Evolutionary conservation across 2,113 vertebrate genomes (phyloP).

Genomic region (Catagonus wagneri): DNA sequence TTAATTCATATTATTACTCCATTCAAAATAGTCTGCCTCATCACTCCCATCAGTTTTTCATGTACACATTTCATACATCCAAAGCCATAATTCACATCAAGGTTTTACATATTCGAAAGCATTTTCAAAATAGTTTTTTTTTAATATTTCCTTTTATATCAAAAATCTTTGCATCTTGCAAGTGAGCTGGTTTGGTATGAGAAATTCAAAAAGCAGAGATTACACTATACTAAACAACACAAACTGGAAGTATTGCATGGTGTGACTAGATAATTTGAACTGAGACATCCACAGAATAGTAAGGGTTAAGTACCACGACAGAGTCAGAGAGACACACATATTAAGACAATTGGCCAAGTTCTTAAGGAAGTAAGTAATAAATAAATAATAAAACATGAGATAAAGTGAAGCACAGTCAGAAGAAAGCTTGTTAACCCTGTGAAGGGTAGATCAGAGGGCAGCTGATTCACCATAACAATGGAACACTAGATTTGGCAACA

Average conservation of each 20-base stretch:
- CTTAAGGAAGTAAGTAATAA: background rate
- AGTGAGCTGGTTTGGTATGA: background rate
- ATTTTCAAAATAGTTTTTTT: background rate
- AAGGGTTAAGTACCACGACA: background rate
- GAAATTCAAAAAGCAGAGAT: background rate
- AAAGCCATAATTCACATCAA: background rate
- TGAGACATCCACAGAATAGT: background rate
- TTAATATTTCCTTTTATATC: background rate
- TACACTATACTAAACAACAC: background rate
- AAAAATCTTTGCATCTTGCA: background rate
- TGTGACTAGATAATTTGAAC: background rate
- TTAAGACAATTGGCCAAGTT: background rate
- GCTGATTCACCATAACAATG: background rate
- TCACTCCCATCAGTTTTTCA: background rate
- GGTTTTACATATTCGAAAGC: background rate
- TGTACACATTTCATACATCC: background rate
- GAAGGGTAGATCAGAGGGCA: background rate
- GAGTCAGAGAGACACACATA: background rate
- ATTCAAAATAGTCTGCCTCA: background rate
- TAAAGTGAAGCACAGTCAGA: background rate
- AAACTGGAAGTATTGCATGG: background rate
- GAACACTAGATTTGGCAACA: background rate
- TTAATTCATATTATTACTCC: background rate
- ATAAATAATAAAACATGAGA: background rate
- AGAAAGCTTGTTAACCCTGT: background rate